A percentile compares a stretch with the other conserved stretches of the same genome.
Evolutionary conservation across 2,113 vertebrate species (phyloP).

Genomic region (Prunella himalayana): DNA sequence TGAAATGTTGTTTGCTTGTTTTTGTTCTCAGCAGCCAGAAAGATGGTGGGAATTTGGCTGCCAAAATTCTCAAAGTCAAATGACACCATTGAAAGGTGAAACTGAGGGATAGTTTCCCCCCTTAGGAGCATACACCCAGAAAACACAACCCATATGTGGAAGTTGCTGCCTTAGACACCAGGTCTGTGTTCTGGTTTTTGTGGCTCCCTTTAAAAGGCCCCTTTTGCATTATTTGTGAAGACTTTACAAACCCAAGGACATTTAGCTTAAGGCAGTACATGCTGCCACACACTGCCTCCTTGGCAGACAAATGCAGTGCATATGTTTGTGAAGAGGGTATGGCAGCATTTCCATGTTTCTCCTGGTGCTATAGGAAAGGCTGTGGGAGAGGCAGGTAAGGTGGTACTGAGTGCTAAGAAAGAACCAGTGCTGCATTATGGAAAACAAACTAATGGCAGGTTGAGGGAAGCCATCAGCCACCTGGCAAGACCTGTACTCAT

Average conservation of each 20-base stretch:
- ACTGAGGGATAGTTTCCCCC: neutral
- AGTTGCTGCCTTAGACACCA: neutral
- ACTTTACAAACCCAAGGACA: neutral
- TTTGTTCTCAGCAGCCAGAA: neutral
- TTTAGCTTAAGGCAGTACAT: neutral
- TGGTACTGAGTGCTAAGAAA: neutral
- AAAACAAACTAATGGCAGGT: neutral
- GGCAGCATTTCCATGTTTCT: neutral
- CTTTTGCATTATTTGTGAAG: neutral
- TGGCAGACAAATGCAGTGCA: neutral
- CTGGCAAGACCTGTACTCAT: neutral
- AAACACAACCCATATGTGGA: neutral
- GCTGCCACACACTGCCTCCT: neutral
- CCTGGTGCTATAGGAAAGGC: neutral
- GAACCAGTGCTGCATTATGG: neutral
- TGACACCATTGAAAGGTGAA: neutral
- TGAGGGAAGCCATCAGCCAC: neutral
- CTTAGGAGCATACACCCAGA: rapidly evolving
- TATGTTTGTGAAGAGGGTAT: neutral
- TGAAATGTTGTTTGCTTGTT: rapidly evolving
- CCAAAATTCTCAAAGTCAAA: neutral
- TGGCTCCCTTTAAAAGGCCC: neutral
- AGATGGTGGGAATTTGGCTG: neutral
- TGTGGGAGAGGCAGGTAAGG: neutral
- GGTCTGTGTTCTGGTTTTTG: neutral